Conservation (phyloP, 2,797 vertebrate species). For the Labeo calbasu region DNA sequence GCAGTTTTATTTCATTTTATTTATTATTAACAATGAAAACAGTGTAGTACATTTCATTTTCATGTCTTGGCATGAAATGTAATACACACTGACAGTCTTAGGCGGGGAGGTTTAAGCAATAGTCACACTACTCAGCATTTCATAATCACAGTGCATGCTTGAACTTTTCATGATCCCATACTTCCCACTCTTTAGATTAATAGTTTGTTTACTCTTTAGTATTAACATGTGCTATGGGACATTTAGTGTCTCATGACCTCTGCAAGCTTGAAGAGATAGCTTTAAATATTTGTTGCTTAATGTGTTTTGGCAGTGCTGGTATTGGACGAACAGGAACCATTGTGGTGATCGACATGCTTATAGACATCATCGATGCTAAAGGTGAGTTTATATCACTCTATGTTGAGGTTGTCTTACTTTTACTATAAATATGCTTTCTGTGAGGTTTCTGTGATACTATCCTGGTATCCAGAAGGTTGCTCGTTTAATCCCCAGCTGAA, state of each 20-base stretch:
- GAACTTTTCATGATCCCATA: constrained; percentile 29
- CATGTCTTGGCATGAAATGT: not conserved
- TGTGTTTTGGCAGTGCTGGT: constrained; percentile 84
- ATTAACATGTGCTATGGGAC: not conserved
- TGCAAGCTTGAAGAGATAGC: not conserved
- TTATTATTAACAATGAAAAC: not conserved
- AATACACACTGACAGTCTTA: not conserved
- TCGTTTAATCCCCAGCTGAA: not conserved
- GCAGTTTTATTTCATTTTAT: not conserved
- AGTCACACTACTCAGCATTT: not conserved
- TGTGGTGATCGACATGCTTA: constrained; percentile 94
- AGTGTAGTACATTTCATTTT: not conserved
- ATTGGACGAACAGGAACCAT: constrained; percentile 97
- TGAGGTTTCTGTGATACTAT: not conserved
- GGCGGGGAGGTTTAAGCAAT: not conserved
- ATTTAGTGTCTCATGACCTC: not conserved
- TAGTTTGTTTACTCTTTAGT: constrained; percentile 20
- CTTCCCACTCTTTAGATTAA: constrained; percentile 8
- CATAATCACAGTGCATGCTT: constrained; percentile 1
- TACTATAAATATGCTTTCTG: not conserved
- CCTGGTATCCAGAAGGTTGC: not conserved
- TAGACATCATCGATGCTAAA: constrained; percentile 86
- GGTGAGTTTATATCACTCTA: constrained; percentile 75
- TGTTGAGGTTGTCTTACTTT: not conserved
- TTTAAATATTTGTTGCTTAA: not conserved